phyloP scores from a whole-genome alignment of 1,140 invertebrate species.

The Anoplolepis gracilipes region DNA sequence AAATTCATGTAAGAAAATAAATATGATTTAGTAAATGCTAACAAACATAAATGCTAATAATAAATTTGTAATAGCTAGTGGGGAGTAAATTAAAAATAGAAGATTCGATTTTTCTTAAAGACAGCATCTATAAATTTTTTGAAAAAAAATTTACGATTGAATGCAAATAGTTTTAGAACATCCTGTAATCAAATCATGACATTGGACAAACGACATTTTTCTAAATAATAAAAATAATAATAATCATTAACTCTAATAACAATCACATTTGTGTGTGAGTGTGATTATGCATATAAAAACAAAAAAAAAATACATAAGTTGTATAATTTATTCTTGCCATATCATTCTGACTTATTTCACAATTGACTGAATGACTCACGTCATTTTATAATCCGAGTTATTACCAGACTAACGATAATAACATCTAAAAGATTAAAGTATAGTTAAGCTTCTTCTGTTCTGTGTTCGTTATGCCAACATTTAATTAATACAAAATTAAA shows the following conservation, averaged over 20 bases:
- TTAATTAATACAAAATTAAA: background rate
- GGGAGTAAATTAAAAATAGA: background rate
- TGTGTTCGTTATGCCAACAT: background rate
- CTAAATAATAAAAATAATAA: no score
- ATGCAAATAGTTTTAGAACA: background rate
- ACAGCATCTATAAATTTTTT: background rate
- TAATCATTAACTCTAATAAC: background rate
- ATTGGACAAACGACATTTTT: background rate
- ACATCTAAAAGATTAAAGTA: background rate
- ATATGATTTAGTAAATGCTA: background rate
- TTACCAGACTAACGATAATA: background rate
- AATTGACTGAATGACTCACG: constrained; percentile 47
- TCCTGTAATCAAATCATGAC: background rate
- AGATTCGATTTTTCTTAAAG: background rate
- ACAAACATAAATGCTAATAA: background rate
- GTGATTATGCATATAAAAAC: no score
- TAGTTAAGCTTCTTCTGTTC: background rate
- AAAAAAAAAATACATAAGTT: constrained; percentile 1
- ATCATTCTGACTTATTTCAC: constrained; percentile 39
- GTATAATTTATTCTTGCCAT: constrained; percentile 42
- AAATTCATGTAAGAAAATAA: background rate
- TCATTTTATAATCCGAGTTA: background rate
- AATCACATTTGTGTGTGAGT: background rate
- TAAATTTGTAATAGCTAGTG: background rate
- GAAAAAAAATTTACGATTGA: background rate